These are phyloP conservation scores for Quiscalus mexicanus DNA, from an alignment of 2,113 vertebrate species.

Conservation along the genomic window DNA sequence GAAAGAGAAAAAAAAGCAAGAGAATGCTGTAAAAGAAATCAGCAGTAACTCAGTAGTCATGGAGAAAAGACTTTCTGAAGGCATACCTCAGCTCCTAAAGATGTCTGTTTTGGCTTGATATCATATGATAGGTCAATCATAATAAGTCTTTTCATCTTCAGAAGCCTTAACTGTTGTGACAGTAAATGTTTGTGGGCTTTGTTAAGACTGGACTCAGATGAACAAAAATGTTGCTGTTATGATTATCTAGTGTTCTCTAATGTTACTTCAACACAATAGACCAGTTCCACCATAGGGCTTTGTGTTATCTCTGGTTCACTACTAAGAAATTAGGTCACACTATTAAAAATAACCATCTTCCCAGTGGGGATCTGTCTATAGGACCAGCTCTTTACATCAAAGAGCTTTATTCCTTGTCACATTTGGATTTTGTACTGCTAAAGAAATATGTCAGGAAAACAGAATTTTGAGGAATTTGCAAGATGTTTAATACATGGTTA, in stretches of 20 bases:
- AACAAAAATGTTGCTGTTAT: conserved; percentile 14
- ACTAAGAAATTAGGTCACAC: conserved; percentile 68
- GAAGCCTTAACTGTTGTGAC: background rate
- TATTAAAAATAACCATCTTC: conserved; percentile 72
- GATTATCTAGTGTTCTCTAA: background rate
- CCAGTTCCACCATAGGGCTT: conserved; percentile 5
- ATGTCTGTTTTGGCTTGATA: background rate
- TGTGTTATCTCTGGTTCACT: conserved; percentile 44
- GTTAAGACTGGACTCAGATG: background rate
- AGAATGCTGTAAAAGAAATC: background rate
- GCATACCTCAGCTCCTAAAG: background rate
- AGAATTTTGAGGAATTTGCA: conserved; percentile 6
- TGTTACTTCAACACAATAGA: background rate
- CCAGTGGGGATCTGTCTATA: conserved; percentile 47
- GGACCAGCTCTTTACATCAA: conserved; percentile 26
- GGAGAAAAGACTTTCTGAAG: background rate
- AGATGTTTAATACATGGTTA: background rate
- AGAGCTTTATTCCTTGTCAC: conserved; percentile 40
- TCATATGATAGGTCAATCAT: background rate
- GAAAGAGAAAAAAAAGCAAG: background rate
- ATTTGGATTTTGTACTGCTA: background rate
- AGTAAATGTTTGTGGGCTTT: background rate
- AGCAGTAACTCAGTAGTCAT: background rate
- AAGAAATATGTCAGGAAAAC: conserved; percentile 20
- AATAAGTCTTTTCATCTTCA: background rate